Conservation (phyloP, 2,888 invertebrate species). For the Eutolmus rufibarbis region DNA sequence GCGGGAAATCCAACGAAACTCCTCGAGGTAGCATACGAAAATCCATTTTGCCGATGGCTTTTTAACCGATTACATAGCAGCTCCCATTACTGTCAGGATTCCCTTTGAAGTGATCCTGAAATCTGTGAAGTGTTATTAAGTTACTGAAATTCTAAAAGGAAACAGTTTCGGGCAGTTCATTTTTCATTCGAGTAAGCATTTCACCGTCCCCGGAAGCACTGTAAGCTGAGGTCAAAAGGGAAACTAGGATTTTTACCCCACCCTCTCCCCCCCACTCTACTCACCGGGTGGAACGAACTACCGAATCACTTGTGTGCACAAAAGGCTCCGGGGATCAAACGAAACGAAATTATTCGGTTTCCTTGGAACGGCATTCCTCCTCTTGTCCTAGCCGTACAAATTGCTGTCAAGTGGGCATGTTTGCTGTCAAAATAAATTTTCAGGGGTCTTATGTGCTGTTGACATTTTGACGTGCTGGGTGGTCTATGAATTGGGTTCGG, state of each 20-base stretch:
- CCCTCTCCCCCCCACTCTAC: background rate
- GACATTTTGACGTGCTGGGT: constrained; percentile 35
- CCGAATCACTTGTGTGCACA: constrained; percentile 21
- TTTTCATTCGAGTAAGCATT: constrained; percentile 37
- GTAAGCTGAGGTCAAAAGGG: constrained; percentile 23
- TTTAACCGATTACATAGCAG: constrained; percentile 21
- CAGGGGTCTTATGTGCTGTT: constrained; percentile 33
- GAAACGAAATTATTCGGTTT: constrained; percentile 35
- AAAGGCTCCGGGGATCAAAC: constrained; percentile 33
- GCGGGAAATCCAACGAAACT: background rate
- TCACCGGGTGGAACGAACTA: background rate
- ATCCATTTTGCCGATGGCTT: constrained; percentile 27
- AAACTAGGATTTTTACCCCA: constrained; percentile 6
- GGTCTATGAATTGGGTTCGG: background rate
- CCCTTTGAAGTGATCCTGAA: constrained; percentile 36
- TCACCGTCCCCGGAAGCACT: background rate
- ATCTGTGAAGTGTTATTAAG: constrained; percentile 40
- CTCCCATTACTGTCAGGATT: constrained; percentile 3
- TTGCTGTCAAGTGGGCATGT: constrained; percentile 39
- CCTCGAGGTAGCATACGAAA: background rate
- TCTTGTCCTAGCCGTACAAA: constrained; percentile 10
- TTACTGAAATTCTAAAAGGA: constrained; percentile 37
- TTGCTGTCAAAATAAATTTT: constrained; percentile 41
- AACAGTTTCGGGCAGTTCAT: constrained; percentile 39
- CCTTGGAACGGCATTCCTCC: background rate